Base-by-base conservation (phyloP, 2,797 vertebrate species). In the Rhinogobio ventralis region DNA sequence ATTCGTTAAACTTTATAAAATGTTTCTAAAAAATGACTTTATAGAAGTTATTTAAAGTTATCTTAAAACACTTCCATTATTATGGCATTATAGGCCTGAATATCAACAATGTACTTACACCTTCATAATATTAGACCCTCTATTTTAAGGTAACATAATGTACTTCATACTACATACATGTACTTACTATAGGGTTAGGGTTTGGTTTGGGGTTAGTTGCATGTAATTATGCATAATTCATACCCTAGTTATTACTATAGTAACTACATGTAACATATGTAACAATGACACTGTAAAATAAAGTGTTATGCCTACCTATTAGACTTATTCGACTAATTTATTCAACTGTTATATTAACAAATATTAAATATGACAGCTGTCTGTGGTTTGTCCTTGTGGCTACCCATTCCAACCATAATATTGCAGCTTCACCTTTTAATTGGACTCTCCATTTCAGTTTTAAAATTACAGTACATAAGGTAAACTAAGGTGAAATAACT, bases 401-500 rank as follows among this genome's bases (percentile, higher is more conserved):
- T 39, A 39, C 36, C 36, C 36, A 39, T 39, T 39, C 30, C 30
- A 79, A 33, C 33, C 5, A 30, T 55, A 51, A n/a, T 55, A 68
- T 28, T 14, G n/a, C 7, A 30, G n/a, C n/a, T 28, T 20, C 17
- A 20, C 15, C 11, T 28, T 78, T 53, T 25, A 23, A 57, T n/a
- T n/a, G 23, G 20, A n/a, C 20, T 23, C 25, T 62, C 5, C n/a
- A 62, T 62, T 28, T 64, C 60, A 23, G 19, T 55, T 71, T 60
- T 28, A 20, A 45, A 42, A 55, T 55, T 8, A 28, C 39, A 71
- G 20, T 25, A 20, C 30, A 80, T 39, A 67, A 53, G 42, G 4
- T n/a, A 79, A 79, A 62, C 39, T 73, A n/a, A 33, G 28, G 36
- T 82, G 55, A 82, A 49, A 55, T 36, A 73, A 33, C 67, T 33